Evolutionary conservation across 2,113 vertebrate species (phyloP), one percentile per base, ranked within the genome.

Genomic region (Prolemur simus): DNA sequence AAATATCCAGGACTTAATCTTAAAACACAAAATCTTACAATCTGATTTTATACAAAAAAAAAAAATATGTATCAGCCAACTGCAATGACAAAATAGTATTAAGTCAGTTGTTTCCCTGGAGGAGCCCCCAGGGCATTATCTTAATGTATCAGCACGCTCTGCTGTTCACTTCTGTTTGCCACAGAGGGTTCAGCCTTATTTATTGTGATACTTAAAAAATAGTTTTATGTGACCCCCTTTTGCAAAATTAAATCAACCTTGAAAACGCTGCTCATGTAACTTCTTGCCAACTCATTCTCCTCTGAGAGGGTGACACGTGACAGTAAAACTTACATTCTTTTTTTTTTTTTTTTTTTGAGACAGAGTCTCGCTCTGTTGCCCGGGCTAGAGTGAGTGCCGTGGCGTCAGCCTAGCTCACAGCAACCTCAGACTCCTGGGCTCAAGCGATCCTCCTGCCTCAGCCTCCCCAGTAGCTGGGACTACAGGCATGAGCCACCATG

Each of bases 191-290:
- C 21, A 17, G 42, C 37, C 54, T 58, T 34, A n/a, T 42, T 39
- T n/a, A 45, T 87, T 69, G 15, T 21, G 45, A 52, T 34, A 39
- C 12, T 47, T 37, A 27, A 27, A 86, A 37, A 90, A 85, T 10
- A 87, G 47, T 14, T 81, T n/a, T 42, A 52, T 9, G 37, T 20
- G 42, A 29, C 37, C 47, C n/a, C 58, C n/a, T 12, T 89, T 83
- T 87, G 64, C 73, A 94, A 93, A 96, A 69, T 64, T 87, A n/a
- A 80, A 93, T 63, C 74, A 77, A 88, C 34, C 68, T 74, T 78
- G n/a, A 47, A 86, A 92, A 76, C 18, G 81, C 8, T 42, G 29
- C 21, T 37, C 37, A 15, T 2, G 3, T 6, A 37, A 34, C 27
- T 34, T 86, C 29, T 74, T 18, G n/a, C 15, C 60, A 32, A 25